Percentiles rank a stretch among this genome's conserved stretches.
Evolutionary conservation across 2,113 vertebrate species (phyloP).

Genomic region (Rhabdomys dilectus): DNA sequence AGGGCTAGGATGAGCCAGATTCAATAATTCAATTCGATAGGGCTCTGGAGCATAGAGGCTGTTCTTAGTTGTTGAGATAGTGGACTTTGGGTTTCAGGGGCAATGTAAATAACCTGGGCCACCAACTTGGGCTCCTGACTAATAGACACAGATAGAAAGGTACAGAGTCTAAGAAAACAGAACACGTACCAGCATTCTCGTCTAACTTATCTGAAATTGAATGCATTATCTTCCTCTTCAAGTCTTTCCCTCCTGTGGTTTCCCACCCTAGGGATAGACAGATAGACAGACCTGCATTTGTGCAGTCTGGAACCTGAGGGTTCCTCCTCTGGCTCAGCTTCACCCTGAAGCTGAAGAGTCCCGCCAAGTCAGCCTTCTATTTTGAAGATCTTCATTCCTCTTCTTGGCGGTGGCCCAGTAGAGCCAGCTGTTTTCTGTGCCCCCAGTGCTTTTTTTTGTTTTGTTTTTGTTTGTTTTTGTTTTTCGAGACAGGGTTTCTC

Average conservation of each 20-base stretch:
- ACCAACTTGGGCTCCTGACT: background rate
- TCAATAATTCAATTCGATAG: background rate
- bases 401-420: background rate
- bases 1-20: background rate
- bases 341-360: background rate
- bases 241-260: background rate
- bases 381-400: background rate
- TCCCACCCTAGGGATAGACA: background rate
- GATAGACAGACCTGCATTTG: background rate
- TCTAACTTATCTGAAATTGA: background rate
- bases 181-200: background rate
- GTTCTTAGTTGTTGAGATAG: background rate
- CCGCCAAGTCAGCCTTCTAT: background rate
- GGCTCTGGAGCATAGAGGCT: background rate
- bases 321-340: background rate
- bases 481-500: too few species aligned
- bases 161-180: conserved; percentile 18
- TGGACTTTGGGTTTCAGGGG: background rate
- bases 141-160: background rate
- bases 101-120: background rate
- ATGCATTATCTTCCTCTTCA: background rate
- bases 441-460: too few species aligned
- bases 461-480: too few species aligned
- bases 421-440: background rate
- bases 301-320: background rate